phyloP scores from a whole-genome alignment of 2,113 vertebrate genomes.

The Xyliphius kryptos region DNA sequence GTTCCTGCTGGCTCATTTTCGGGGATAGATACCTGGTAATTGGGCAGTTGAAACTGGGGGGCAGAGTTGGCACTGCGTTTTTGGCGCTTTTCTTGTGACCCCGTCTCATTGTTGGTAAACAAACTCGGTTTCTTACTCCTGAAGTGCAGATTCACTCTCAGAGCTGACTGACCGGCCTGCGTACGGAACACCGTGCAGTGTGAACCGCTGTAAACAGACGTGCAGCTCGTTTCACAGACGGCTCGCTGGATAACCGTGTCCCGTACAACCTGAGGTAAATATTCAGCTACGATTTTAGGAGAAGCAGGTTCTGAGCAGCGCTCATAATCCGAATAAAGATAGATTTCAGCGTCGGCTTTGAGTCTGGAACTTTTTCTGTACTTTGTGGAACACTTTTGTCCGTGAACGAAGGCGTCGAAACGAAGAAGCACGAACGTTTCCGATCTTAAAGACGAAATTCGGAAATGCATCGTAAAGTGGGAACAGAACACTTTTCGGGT shows the following conservation, averaged over 20 bases:
- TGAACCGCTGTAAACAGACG: constrained; percentile 25
- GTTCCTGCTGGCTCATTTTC: constrained; percentile 80
- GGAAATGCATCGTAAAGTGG: constrained; percentile 39
- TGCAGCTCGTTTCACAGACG: constrained; percentile 39
- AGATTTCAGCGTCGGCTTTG: constrained; percentile 36
- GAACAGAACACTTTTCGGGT: constrained; percentile 44
- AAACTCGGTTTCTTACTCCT: neutral
- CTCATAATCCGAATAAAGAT: constrained; percentile 23
- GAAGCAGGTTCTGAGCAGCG: constrained; percentile 30
- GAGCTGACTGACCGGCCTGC: constrained; percentile 4
- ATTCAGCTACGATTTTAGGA: constrained; percentile 29
- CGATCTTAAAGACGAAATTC: constrained; percentile 25
- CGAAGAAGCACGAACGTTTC: constrained; percentile 35
- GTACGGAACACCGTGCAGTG: constrained; percentile 30
- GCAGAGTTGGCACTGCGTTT: constrained; percentile 61
- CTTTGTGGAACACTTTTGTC: constrained; percentile 40
- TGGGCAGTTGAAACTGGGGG: constrained; percentile 79
- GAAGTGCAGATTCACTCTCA: constrained; percentile 36
- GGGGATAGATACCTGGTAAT: constrained; percentile 79
- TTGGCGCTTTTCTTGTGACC: constrained; percentile 39
- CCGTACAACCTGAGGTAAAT: constrained; percentile 34
- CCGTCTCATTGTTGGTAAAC: neutral
- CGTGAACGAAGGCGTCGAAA: constrained; percentile 43
- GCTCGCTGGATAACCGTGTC: constrained; percentile 17
- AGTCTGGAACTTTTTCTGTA: constrained; percentile 2